Evolutionary conservation across 2,888 invertebrate species (phyloP), one percentile per base, ranked within the genome.

Genomic region (Ctena decussata): DNA sequence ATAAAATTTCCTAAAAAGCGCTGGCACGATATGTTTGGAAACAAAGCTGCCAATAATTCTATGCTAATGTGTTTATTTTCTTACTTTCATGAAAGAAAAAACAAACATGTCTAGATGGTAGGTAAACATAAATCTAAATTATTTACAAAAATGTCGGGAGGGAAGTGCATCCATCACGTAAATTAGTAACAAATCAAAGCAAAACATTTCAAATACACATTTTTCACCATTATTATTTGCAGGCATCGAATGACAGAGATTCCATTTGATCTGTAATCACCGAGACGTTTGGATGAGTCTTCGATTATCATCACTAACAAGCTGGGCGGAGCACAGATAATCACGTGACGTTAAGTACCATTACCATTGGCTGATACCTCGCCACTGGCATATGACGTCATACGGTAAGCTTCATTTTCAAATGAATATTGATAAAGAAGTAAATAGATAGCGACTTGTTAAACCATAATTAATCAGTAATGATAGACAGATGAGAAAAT

Each of bases 201-300:
- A 46, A 72, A 41, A 72, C 44, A 41, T 30, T 44, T 46, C 41
- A 30, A 72, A 72, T 46, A 30, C 72, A 44, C 44, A 46, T 72
- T 30, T 72, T 44, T 46, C 46, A 24, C 72, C 46, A 46, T 72
- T 72, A 44, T 72, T 41, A 27, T 44, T n/a, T 72, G 44, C 44
- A 39, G 44, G 72, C 41, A 44, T 30, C 18, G 72, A 72, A 72
- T 72, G 46, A 72, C 72, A 24, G 6, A 46, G 72, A 72, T 72
- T 72, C 72, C 41, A 35, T 41, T 76, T 75, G 85, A 87, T 85
- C 81, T 41, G 70, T 77, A 81, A 81, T 77, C 69, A 73, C 39
- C 49, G 41, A 46, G 78, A 76, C 72, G 79, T 79, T 72, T 85
- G 84, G 73, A 79, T 79, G 85, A 57, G 81, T 72, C 69, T 78